Percentiles rank a stretch among this genome's conserved stretches.
These are phyloP conservation scores for Dendrophyllia cribrosa DNA, from an alignment of 64 coral and sea anemone species.

Conservation along the genomic window DNA sequence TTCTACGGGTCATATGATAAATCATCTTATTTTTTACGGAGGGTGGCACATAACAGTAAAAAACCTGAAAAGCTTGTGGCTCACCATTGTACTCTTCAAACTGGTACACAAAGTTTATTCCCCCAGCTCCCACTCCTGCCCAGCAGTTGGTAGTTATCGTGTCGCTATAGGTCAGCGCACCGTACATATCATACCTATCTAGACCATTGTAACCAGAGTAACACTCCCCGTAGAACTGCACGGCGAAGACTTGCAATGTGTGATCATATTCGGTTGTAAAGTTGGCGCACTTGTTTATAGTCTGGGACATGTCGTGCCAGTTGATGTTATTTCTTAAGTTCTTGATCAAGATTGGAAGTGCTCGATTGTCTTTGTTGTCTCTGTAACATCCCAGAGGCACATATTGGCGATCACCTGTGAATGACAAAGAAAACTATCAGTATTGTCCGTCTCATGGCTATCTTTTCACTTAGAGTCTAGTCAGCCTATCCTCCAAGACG, in stretches of 20 bases:
- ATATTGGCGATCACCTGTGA: neutral
- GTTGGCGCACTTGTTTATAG: neutral
- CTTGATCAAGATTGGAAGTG: conserved; percentile 31
- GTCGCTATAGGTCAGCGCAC: neutral
- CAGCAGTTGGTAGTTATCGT: neutral
- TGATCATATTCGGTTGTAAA: neutral
- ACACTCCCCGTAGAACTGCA: conserved; percentile 30
- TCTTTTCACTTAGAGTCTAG: neutral
- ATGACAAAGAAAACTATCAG: neutral
- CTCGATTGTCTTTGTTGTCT: neutral
- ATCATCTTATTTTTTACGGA: too few species aligned
- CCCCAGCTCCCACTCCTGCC: neutral
- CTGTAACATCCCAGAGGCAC: conserved; percentile 48
- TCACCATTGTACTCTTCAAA: conserved; percentile 5
- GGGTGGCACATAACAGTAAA: too few species aligned
- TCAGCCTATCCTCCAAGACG: too few species aligned
- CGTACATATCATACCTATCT: neutral
- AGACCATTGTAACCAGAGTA: conserved; percentile 29
- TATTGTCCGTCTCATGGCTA: neutral
- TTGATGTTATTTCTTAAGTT: conserved; percentile 55
- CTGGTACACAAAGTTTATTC: conserved; percentile 32
- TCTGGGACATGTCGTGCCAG: conserved; percentile 38
- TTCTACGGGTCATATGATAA: too few species aligned
- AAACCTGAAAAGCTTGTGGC: too few species aligned
- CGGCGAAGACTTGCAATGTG: neutral